These are phyloP conservation scores for Astropecten irregularis DNA, from an alignment of 53 echinoderm and acorn worm genomes.

Conservation along the genomic window DNA sequence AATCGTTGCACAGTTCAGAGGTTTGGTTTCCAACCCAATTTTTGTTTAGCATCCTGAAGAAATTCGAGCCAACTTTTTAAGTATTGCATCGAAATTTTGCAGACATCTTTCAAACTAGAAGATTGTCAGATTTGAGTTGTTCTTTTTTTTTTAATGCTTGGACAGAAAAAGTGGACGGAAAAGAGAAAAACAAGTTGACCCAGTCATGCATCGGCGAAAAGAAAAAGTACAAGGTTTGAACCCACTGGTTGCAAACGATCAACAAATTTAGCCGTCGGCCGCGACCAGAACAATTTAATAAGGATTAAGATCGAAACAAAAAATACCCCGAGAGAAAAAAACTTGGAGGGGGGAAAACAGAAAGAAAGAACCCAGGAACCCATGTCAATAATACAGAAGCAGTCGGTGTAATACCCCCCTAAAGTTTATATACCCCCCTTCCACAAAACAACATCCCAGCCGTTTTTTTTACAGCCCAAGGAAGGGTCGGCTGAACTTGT, in stretches of 20 bases:
- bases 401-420: slow-evolving; percentile 6
- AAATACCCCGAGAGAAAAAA: slow-evolving; percentile 21
- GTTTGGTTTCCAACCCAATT: no score
- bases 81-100: no score
- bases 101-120: no score
- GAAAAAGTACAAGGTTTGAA: slow-evolving; percentile 45
- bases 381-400: slow-evolving; percentile 5
- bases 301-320: slow-evolving; percentile 47
- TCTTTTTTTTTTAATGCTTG: not conserved
- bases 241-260: slow-evolving; percentile 9
- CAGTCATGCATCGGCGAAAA: not conserved
- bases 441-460: not conserved
- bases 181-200: not conserved
- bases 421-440: no score
- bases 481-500: slow-evolving; percentile 50
- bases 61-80: no score
- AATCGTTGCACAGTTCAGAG: no score
- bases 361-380: not conserved
- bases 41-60: no score
- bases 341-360: not conserved
- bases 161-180: not conserved
- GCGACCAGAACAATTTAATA: slow-evolving; percentile 56
- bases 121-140: no score
- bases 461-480: not conserved
- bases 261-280: slow-evolving; percentile 29